Percentiles rank a stretch among this genome's conserved stretches.
Conservation (phyloP, 2,113 vertebrate species). For the Gracilinanus agilis region DNA sequence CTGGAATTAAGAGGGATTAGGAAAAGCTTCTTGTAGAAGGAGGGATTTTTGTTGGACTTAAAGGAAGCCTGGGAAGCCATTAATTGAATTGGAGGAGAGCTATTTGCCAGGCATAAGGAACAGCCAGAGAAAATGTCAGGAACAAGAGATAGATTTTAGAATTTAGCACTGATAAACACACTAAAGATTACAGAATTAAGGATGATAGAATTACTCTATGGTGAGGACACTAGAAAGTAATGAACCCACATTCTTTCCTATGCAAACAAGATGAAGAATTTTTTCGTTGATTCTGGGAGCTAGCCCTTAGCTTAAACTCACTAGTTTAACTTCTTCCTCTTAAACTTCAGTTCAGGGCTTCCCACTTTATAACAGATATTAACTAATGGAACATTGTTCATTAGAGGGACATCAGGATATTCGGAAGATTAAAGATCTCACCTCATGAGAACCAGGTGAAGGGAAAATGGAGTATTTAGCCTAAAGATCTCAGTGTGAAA, state of each 20-base stretch:
- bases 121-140: neutral
- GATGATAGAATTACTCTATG: neutral
- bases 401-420: neutral
- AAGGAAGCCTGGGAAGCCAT: neutral
- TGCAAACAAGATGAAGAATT: neutral
- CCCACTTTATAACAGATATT: neutral
- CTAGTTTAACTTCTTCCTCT: neutral
- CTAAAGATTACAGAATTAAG: neutral
- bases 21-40: neutral
- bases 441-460: neutral
- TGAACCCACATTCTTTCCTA: neutral
- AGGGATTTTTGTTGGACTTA: neutral
- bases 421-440: neutral
- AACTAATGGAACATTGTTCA: neutral
- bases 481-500: neutral
- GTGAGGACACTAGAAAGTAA: neutral
- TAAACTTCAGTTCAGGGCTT: neutral
- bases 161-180: neutral
- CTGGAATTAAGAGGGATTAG: neutral
- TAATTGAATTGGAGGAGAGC: neutral
- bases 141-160: neutral
- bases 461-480: neutral
- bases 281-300: neutral
- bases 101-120: neutral
- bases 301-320: neutral